Evolutionary conservation across 2,113 vertebrate genomes (phyloP).

Genomic region (Fulmarus glacialis): DNA sequence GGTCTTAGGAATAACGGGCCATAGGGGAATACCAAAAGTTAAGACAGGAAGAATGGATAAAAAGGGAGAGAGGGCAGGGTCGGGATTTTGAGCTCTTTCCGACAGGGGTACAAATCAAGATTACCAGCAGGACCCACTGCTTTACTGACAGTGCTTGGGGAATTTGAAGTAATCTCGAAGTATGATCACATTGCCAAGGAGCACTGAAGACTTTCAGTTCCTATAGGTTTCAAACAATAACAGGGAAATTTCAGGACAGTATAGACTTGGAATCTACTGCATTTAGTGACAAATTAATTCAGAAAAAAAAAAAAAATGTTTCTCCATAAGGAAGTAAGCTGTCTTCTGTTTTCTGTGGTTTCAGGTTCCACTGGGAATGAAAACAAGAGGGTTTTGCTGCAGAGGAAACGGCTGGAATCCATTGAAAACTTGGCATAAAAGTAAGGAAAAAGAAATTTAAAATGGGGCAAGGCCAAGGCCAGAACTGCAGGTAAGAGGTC

Average conservation of each 20-base stretch:
- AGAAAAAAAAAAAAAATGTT: neutral
- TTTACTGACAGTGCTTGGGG: neutral
- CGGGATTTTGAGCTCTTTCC: neutral
- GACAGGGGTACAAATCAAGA: neutral
- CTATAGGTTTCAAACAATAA: neutral
- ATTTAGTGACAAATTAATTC: neutral
- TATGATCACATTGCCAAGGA: neutral
- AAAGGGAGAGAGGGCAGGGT: neutral
- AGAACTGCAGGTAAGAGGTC: neutral
- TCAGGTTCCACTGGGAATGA: neutral
- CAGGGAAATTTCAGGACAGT: neutral
- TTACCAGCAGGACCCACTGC: neutral
- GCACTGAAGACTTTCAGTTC: neutral
- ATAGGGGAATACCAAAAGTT: neutral
- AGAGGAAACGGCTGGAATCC: neutral
- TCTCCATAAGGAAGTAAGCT: neutral
- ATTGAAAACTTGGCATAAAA: slow-evolving; percentile 1
- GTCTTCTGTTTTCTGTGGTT: neutral
- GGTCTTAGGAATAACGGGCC: neutral
- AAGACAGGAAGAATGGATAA: neutral
- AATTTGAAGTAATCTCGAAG: neutral
- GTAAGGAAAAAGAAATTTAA: neutral
- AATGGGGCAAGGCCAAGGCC: neutral
- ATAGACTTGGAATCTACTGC: neutral
- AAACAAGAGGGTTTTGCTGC: neutral